These are phyloP conservation scores for Celastrina argiolus DNA, from an alignment of 2,888 invertebrate genomes.

Conservation along the genomic window DNA sequence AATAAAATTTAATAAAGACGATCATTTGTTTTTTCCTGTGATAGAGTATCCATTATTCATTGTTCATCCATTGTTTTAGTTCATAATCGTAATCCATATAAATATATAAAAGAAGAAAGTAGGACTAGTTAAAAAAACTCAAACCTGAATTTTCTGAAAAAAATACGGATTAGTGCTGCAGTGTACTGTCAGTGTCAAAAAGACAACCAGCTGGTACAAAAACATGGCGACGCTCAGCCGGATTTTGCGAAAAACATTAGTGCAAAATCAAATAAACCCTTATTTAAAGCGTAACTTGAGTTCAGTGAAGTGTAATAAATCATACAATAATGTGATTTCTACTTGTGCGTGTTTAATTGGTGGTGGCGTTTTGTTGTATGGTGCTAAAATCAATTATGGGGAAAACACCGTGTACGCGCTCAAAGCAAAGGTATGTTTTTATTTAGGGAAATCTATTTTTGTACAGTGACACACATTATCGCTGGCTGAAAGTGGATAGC, in stretches of 20 bases:
- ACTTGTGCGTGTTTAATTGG: slow-evolving; percentile 68
- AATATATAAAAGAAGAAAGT: no score
- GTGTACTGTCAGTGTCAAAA: slow-evolving; percentile 42
- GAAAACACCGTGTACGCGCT: slow-evolving; percentile 66
- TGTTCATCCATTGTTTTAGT: no score
- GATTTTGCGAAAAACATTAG: slow-evolving; percentile 61
- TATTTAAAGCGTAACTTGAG: slow-evolving; percentile 55
- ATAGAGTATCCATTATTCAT: no score
- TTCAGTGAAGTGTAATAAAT: slow-evolving; percentile 50
- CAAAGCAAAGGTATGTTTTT: slow-evolving; percentile 65
- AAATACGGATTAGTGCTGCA: background rate
- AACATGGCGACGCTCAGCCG: slow-evolving; percentile 75
- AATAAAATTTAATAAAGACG: no score
- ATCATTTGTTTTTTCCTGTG: no score
- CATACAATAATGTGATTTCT: slow-evolving; percentile 49
- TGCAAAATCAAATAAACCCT: slow-evolving; percentile 57
- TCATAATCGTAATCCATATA: no score
- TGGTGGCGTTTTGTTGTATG: slow-evolving; percentile 59
- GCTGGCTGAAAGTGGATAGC: background rate
- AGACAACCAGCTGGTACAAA: slow-evolving; percentile 62
- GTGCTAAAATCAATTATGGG: slow-evolving; percentile 51
- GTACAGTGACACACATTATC: slow-evolving; percentile 8
- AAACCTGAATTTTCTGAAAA: background rate
- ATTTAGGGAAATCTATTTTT: slow-evolving; percentile 28
- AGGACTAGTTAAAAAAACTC: no score